phyloP scores from a whole-genome alignment of 1,140 invertebrate genomes.

The Orchestia grillus region DNA sequence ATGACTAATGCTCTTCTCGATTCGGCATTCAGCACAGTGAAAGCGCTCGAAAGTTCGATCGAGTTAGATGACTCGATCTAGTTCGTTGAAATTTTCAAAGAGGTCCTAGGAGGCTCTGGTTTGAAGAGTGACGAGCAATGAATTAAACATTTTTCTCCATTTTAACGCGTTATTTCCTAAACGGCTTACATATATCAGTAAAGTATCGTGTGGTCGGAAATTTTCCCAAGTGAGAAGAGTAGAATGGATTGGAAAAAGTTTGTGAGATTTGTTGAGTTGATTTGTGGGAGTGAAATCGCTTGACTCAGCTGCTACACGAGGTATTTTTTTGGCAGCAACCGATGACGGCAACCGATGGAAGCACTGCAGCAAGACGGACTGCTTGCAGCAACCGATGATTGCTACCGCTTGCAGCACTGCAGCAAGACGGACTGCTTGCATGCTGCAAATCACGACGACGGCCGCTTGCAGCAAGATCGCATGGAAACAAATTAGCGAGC shows the following conservation, averaged over 20 bases:
- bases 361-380: background rate
- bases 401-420: background rate
- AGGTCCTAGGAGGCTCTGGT: too few relatives aligned
- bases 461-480: background rate
- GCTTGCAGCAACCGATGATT: background rate
- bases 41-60: too few relatives aligned
- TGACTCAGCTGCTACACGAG: background rate
- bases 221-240: background rate
- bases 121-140: too few relatives aligned
- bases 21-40: too few relatives aligned
- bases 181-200: too few relatives aligned
- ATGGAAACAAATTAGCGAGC: background rate
- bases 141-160: too few relatives aligned
- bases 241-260: background rate
- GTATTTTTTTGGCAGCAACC: background rate
- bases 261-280: background rate
- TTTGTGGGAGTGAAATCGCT: background rate
- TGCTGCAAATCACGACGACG: background rate
- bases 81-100: too few relatives aligned
- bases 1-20: too few relatives aligned
- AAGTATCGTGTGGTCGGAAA: too few relatives aligned
- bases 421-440: background rate
- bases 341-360: background rate
- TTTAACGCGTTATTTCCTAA: too few relatives aligned
- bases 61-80: too few relatives aligned